These are phyloP conservation scores for Empidonax traillii DNA, from an alignment of 2,113 vertebrate species.

Conservation along the genomic window DNA sequence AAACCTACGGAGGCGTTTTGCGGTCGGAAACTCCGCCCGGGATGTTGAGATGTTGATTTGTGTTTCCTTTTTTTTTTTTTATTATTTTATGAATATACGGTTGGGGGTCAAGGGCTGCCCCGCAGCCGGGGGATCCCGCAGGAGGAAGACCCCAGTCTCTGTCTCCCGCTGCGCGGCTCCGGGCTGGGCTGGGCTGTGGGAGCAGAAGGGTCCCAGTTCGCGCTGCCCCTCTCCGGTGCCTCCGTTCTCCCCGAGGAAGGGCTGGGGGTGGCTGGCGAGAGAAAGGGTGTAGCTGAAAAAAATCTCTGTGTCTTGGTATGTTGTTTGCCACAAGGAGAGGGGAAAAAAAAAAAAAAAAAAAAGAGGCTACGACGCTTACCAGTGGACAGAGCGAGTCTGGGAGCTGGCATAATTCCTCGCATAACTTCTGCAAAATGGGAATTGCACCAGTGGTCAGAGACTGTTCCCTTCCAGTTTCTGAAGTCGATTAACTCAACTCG, in stretches of 20 bases:
- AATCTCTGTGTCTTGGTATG: background rate
- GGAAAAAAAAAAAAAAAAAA: background rate
- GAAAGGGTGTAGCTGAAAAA: background rate
- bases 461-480: background rate
- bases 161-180: background rate
- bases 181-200: background rate
- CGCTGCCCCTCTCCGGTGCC: background rate
- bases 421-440: constrained; percentile 15
- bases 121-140: background rate
- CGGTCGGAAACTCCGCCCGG: background rate
- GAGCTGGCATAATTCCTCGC: constrained; percentile 30
- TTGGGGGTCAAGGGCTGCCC: background rate
- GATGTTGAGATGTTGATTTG: background rate
- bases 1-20: background rate
- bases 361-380: background rate
- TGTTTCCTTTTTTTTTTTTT: background rate
- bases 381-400: background rate
- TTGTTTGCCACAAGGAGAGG: constrained; percentile 13
- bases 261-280: background rate
- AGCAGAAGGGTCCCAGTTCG: background rate
- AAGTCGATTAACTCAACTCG: background rate
- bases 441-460: background rate
- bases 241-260: background rate
- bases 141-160: background rate
- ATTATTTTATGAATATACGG: accelerated